A percentile compares a stretch with the other conserved stretches of the same genome.
phyloP scores from a whole-genome alignment of 2,797 vertebrate genomes.

The Danionella dracula region DNA sequence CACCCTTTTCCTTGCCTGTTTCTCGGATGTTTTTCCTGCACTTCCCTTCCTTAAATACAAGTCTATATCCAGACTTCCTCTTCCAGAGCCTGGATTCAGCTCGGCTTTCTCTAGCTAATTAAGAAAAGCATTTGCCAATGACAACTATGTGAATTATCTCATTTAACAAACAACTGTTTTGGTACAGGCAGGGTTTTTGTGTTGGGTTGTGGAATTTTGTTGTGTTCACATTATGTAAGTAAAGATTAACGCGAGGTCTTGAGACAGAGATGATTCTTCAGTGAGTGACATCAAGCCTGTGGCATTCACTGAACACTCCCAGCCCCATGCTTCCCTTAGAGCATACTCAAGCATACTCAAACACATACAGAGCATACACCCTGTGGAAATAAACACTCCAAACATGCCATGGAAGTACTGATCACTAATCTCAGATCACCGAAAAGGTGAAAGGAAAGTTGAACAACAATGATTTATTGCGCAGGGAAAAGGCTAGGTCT shows the following conservation, averaged over 20 bases:
- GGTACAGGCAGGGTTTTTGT: neutral
- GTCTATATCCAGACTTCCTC: neutral
- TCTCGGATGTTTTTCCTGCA: slow-evolving; percentile 4
- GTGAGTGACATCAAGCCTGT: neutral
- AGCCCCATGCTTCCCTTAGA: neutral
- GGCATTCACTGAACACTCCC: neutral
- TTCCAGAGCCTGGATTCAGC: neutral
- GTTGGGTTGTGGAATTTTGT: neutral
- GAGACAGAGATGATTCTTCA: neutral
- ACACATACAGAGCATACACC: neutral
- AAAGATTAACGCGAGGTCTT: no score
- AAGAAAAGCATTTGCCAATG: no score
- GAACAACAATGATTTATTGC: no score
- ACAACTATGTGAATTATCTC: no score
- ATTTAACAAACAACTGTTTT: no score
- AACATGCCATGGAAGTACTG: neutral
- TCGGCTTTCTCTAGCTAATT: neutral
- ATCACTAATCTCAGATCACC: no score
- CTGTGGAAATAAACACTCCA: neutral
- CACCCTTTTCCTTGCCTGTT: slow-evolving; percentile 10
- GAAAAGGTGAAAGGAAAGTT: no score
- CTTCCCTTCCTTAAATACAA: neutral
- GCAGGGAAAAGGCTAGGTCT: no score
- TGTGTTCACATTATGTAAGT: no score
- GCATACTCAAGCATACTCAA: no score